Percentiles rank a stretch among this genome's conserved stretches.
Evolutionary conservation across 2,888 invertebrate genomes (phyloP).

Genomic region (Trilocha varians): DNA sequence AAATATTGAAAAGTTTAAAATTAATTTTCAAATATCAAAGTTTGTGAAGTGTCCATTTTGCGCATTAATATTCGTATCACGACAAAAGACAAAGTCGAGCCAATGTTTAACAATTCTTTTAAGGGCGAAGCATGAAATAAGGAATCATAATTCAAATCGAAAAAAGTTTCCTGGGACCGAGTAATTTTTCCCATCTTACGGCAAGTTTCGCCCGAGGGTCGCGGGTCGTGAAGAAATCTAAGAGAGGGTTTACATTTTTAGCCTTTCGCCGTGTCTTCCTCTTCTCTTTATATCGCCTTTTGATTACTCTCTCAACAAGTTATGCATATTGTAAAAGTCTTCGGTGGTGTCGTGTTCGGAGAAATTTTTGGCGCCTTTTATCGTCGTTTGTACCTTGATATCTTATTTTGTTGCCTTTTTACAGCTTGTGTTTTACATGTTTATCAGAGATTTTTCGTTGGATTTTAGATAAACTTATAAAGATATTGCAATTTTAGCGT

Average conservation of each 20-base stretch:
- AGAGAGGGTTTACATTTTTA: constrained; percentile 70
- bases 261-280: constrained; percentile 68
- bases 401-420: constrained; percentile 33
- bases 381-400: constrained; percentile 46
- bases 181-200: constrained; percentile 72
- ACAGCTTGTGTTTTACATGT: neutral
- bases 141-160: constrained; percentile 73
- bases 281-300: constrained; percentile 72
- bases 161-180: constrained; percentile 63
- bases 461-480: neutral
- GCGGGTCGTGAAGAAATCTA: constrained; percentile 60
- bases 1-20: neutral
- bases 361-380: constrained; percentile 55
- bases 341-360: constrained; percentile 43
- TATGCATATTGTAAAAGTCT: constrained; percentile 70
- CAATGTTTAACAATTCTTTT: constrained; percentile 62
- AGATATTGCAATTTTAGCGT: too few relatives aligned
- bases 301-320: constrained; percentile 73
- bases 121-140: constrained; percentile 64
- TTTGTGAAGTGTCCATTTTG: constrained; percentile 2
- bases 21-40: constrained; percentile 1
- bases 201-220: constrained; percentile 64
- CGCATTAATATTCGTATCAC: constrained; percentile 46
- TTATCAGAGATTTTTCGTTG: neutral
- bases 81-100: constrained; percentile 47